phyloP scores from a whole-genome alignment of 2,888 invertebrate genomes.

The Heterodera filipjevi region DNA sequence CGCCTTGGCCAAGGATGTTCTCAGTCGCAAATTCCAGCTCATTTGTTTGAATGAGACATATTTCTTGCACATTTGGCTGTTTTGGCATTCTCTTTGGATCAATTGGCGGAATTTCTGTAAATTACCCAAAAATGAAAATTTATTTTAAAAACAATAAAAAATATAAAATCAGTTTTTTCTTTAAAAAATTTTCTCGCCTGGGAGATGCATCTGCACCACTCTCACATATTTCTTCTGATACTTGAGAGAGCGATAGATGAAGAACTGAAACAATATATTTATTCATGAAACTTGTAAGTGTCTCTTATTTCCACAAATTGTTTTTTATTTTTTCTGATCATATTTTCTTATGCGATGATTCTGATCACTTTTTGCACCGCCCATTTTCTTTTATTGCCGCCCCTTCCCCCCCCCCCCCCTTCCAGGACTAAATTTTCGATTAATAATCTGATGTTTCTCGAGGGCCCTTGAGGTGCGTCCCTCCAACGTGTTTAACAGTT shows the following conservation, averaged over 20 bases:
- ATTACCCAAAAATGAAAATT: conserved; percentile 14
- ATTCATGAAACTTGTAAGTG: not conserved
- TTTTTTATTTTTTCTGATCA: too few species aligned
- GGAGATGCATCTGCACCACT: conserved; percentile 42
- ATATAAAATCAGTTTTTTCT: not conserved
- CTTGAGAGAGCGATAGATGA: conserved; percentile 42
- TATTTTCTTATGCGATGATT: too few species aligned
- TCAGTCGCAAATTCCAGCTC: conserved; percentile 46
- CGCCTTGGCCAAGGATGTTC: conserved; percentile 56
- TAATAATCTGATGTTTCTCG: too few species aligned
- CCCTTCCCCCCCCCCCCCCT: too few species aligned
- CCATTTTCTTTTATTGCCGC: too few species aligned
- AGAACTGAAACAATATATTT: conserved; percentile 38
- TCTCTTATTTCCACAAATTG: too few species aligned
- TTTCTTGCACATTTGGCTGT: conserved; percentile 52
- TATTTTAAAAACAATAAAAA: too few species aligned
- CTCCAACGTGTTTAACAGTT: too few species aligned
- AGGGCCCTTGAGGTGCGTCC: too few species aligned
- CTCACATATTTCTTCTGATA: conserved; percentile 48
- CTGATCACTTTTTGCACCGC: too few species aligned
- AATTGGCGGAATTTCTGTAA: conserved; percentile 45
- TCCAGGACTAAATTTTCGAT: too few species aligned
- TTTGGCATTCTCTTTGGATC: conserved; percentile 43
- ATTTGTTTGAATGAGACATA: conserved; percentile 53
- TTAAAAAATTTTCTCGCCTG: conserved; percentile 9